Percentiles rank a stretch among this genome's conserved stretches.
Evolutionary conservation across 2,113 vertebrate genomes (phyloP).

Genomic region (Suncus etruscus): DNA sequence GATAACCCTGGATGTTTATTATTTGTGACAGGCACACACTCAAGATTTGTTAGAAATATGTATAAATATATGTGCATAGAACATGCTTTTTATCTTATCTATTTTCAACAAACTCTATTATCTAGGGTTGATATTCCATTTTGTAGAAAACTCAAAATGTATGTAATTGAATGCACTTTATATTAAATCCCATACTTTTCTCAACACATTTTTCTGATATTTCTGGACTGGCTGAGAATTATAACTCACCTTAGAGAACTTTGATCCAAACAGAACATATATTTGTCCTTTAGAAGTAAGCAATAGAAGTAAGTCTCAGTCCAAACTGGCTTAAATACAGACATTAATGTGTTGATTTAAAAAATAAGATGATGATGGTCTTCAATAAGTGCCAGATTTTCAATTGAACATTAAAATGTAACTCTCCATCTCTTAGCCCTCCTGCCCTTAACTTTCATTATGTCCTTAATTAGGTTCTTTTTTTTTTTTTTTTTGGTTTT

Average conservation of each 20-base stretch:
- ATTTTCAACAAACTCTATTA: neutral
- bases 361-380: neutral
- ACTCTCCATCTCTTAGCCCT: accelerated
- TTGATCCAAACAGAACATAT: neutral
- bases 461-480: neutral
- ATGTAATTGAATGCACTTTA: neutral
- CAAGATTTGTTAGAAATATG: neutral
- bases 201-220: slow-evolving; percentile 3
- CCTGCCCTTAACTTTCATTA: neutral
- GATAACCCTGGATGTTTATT: neutral
- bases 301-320: neutral
- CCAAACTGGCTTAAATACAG: neutral
- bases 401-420: too few relatives aligned
- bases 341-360: neutral
- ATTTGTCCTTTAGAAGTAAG: neutral
- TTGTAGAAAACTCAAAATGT: neutral
- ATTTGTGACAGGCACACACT: neutral
- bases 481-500: too few relatives aligned
- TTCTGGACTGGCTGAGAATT: slow-evolving; percentile 1
- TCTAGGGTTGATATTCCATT: neutral
- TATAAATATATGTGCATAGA: too few relatives aligned
- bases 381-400: too few relatives aligned
- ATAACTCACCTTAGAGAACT: neutral
- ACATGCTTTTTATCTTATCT: neutral
- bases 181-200: neutral